phyloP scores from a whole-genome alignment of 2,888 invertebrate genomes.

The Brenthis hecate region DNA sequence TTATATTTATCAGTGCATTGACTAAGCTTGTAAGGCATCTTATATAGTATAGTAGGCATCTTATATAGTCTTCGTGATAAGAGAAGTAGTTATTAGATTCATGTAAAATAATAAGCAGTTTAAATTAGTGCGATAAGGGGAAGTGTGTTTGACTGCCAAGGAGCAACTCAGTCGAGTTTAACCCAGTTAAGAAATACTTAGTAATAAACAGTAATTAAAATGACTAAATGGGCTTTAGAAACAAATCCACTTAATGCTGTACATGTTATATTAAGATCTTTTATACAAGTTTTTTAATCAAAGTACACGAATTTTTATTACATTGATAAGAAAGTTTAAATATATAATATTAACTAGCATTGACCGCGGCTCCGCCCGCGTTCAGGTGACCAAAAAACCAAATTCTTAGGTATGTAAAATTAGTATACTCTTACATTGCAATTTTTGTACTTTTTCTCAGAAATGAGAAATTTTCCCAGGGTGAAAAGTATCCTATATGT shows the following conservation, averaged over 20 bases:
- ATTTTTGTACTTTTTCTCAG: no score
- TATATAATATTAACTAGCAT: no score
- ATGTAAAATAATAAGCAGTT: constrained; percentile 30
- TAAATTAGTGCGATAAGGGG: constrained; percentile 19
- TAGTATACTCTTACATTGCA: no score
- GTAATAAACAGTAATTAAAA: constrained; percentile 6
- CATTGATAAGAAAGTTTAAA: no score
- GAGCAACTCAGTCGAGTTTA: constrained; percentile 36
- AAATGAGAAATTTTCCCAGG: no score
- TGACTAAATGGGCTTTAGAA: constrained; percentile 16
- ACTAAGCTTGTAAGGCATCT: constrained; percentile 37
- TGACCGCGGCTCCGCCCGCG: no score
- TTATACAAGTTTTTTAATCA: background rate
- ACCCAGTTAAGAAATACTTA: constrained; percentile 28
- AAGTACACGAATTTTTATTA: background rate
- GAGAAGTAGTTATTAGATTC: constrained; percentile 36
- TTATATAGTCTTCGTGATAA: constrained; percentile 37
- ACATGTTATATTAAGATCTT: background rate
- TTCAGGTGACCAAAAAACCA: no score
- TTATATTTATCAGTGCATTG: constrained; percentile 35
- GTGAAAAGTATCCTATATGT: no score
- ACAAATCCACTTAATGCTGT: background rate
- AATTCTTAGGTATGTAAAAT: no score
- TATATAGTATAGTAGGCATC: constrained; percentile 37
- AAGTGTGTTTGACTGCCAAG: constrained; percentile 2